A percentile compares a stretch with the other conserved stretches of the same genome.
These are phyloP conservation scores for Pteronotus mesoamericanus DNA, from an alignment of 2,797 vertebrate species.

Conservation along the genomic window DNA sequence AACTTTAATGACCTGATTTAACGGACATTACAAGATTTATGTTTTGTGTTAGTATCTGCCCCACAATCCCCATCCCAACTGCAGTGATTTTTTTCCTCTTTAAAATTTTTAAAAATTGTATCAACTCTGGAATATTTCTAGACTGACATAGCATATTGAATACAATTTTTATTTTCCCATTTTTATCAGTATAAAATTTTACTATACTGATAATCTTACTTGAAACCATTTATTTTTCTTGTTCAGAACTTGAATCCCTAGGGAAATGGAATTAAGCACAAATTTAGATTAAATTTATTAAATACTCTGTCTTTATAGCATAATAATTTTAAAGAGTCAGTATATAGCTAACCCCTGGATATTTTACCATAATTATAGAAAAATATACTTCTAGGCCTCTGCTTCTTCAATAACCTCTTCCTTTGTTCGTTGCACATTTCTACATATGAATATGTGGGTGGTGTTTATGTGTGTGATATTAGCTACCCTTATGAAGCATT, in stretches of 20 bases:
- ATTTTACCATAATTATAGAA: neutral
- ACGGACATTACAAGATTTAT: neutral
- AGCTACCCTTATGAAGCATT: neutral
- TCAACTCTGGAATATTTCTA: neutral
- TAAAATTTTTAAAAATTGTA: neutral
- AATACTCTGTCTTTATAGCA: neutral
- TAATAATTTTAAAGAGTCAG: neutral
- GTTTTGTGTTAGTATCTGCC: neutral
- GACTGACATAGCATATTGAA: neutral
- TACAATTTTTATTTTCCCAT: neutral
- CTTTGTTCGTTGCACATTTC: neutral
- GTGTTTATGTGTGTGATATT: neutral
- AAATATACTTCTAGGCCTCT: neutral
- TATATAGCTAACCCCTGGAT: neutral
- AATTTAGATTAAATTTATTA: neutral
- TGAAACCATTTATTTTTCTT: neutral
- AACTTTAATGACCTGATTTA: neutral
- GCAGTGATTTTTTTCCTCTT: neutral
- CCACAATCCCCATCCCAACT: accelerated
- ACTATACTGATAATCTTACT: neutral
- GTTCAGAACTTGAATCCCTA: neutral
- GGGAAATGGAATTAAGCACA: neutral
- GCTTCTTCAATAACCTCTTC: neutral
- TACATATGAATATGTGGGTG: neutral
- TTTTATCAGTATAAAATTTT: neutral